Base-by-base conservation (phyloP, 2,113 vertebrate genomes). In the Carassius carassius region DNA sequence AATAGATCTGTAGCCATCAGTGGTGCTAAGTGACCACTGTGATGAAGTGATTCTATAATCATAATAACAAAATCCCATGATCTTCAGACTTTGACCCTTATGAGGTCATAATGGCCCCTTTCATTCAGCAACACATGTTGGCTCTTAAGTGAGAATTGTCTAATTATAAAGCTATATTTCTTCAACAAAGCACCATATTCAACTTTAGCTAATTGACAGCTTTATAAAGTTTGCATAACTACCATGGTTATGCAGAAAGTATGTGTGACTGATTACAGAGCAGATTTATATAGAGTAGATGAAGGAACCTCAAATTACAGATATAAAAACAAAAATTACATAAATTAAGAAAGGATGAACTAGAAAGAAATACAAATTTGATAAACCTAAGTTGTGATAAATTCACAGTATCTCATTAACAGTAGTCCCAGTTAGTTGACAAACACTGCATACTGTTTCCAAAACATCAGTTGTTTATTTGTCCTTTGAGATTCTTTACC, bases 41-140 rank as follows among this genome's bases (percentile, higher is more conserved):
- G 96, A 96, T 95, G 93, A 95, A 97, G 92, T 96, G 95, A 96
- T 97, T 97, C 95, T 96, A 95, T 97, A 97, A 98, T 98, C 93
- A 94, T 98, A 97, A 97, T 96, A 95, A 95, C 91, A 94, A 98
- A 97, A 98, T 93, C 96, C 93, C 92, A 93, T 94, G 95, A 94
- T 95, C 95, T 94, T 94, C 92, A 96, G 97, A 98, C 96, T 97
- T 96, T 97, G 97, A 96, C 97, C 97, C 95, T 93, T 95, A 83
- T 84, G 95, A 97, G 96, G 96, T 97, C 92, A 96, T 96, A 97
- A 98, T 96, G 95, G 92, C 92, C 93, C 94, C 92, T 96, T 98
- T 95, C 94, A 97, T 96, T 94, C 95, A 93, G 93, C 91, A 86
- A 89, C 86, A 90, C 95, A 94, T 93, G 51, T 54, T 94, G 92